Evolutionary conservation across 2,113 vertebrate species (phyloP), one percentile per base, ranked within the genome.

Genomic region (Bubo bubo): DNA sequence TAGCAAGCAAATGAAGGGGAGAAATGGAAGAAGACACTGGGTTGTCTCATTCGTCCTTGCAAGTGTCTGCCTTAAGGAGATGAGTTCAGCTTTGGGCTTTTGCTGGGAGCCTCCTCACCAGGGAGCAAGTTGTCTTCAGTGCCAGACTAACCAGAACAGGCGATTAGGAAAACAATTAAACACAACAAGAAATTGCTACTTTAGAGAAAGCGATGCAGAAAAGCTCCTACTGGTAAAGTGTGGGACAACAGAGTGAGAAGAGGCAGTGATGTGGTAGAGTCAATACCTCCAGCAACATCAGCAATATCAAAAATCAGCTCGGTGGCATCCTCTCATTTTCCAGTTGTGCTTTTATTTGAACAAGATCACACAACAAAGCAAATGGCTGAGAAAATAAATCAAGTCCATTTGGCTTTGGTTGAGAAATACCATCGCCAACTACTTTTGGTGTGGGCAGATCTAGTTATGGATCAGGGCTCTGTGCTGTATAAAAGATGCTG

Each of bases 121-220:
- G 26, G 32, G 59, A 74, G 17, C 12, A 23, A 34, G 49, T 39
- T 47, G 28, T 47, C 50, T n/a, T 74, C 62, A 43, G 23, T 14
- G 50, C 70, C 76, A 70, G 49, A 12, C 5, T 39, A 26, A 41
- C 8, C 49, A 68, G 53, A 58, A 10, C 0, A 0, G 52, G 23
- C 0, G 0, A 22, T 72, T 4, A 14, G 19, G 47, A 35, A 23
- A 41, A 37, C 8, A 27, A n/a, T 18, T 34, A 41, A 39, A 20
- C 53, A 35, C 81, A 34, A 5, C 0, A 3, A 73, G 79, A 47
- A 90, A 37, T 15, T 10, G 23, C 68, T 41, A 0, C 63, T 68
- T 34, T 3, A 19, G 55, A 55, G 43, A n/a, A 80, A 62, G 49
- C 0, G 2, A 6, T 10, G 41, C 37, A 58, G 56, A 35, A 41